Conservation (phyloP, 2,113 vertebrate genomes). For the Pterocles orientalis region DNA sequence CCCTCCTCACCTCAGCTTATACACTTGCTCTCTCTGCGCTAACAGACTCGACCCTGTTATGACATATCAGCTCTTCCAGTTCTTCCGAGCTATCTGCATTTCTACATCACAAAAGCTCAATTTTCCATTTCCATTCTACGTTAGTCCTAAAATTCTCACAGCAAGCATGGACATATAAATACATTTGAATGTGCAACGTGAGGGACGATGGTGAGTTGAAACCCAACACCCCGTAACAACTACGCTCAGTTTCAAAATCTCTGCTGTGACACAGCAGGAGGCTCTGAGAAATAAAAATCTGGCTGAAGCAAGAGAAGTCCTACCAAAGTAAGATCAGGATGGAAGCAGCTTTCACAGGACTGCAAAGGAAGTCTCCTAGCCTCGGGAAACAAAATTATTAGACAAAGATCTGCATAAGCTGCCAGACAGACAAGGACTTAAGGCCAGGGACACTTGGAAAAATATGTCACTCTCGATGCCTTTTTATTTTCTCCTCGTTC, state of each 20-base stretch:
- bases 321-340: neutral
- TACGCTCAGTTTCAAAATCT: neutral
- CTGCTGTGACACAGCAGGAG: neutral
- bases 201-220: neutral
- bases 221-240: neutral
- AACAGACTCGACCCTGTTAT: rapidly evolving
- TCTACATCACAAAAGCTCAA: neutral
- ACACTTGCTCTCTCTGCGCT: neutral
- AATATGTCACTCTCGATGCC: neutral
- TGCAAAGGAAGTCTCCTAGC: neutral
- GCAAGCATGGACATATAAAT: neutral
- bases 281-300: neutral
- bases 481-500: neutral
- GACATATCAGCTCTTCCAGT: neutral
- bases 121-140: neutral
- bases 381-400: neutral
- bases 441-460: neutral
- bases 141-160: neutral
- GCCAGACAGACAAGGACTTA: neutral
- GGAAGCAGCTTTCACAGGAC: neutral
- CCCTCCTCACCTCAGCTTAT: neutral
- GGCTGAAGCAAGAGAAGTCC: neutral
- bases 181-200: neutral
- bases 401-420: neutral
- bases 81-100: neutral